phyloP scores from a whole-genome alignment of 35 echinoderm and acorn worm genomes.

The Heliocidaris erythrogramma region DNA sequence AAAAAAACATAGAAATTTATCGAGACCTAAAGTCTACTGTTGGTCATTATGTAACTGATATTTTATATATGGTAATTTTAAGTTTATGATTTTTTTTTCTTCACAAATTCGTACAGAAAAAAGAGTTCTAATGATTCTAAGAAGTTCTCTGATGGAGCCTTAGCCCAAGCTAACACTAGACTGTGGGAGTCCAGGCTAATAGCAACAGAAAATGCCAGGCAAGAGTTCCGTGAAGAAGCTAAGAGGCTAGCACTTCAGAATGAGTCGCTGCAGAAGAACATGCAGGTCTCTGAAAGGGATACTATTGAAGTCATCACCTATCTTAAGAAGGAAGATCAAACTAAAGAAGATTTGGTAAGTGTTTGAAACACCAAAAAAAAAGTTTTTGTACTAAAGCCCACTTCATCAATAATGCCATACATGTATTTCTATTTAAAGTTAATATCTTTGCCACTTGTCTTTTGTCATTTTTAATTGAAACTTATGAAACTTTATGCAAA shows the following conservation, averaged over 20 bases:
- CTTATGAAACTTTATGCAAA: too few species aligned
- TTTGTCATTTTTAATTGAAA: too few species aligned
- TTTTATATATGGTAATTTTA: neutral
- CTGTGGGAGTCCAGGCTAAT: slow-evolving; percentile 86
- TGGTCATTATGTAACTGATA: neutral
- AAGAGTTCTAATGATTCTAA: slow-evolving; percentile 62
- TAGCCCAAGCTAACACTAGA: slow-evolving; percentile 79
- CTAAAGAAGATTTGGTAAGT: slow-evolving; percentile 96
- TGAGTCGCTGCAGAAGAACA: slow-evolving; percentile 78
- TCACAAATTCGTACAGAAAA: neutral
- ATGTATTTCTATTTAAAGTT: too few species aligned
- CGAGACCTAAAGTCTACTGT: too few species aligned
- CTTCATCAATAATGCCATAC: neutral
- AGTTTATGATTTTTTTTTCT: neutral
- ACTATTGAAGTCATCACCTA: slow-evolving; percentile 96
- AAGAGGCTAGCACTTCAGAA: slow-evolving; percentile 86
- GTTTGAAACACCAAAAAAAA: neutral
- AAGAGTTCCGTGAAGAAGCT: slow-evolving; percentile 94
- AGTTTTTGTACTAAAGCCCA: neutral
- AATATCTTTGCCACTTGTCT: too few species aligned
- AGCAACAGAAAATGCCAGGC: slow-evolving; percentile 87
- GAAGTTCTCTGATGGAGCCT: slow-evolving; percentile 89
- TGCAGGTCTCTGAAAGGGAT: slow-evolving; percentile 82
- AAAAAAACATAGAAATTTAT: too few species aligned
- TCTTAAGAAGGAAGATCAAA: slow-evolving; percentile 94